Evolutionary conservation across 1,140 invertebrate genomes (phyloP).

Genomic region (Aethina tumida): DNA sequence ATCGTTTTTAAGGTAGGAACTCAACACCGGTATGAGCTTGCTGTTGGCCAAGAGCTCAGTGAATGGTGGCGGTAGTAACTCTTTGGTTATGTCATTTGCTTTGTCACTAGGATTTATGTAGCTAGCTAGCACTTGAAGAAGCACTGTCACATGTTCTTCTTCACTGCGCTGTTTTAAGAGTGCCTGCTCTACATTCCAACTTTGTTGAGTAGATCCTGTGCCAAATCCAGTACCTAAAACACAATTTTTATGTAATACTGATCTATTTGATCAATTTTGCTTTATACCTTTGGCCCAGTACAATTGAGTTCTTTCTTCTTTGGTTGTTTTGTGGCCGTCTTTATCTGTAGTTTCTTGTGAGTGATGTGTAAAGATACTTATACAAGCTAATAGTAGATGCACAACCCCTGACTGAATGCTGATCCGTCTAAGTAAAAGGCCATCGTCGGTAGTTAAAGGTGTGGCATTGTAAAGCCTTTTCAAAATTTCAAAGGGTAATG

Average conservation of each 20-base stretch:
- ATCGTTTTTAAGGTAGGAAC: conserved; percentile 88
- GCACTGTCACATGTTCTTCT: conserved; percentile 83
- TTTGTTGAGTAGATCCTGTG: conserved; percentile 87
- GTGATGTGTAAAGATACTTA: conserved; percentile 85
- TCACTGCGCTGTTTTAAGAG: conserved; percentile 79
- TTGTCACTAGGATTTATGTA: conserved; percentile 65
- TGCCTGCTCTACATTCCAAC: conserved; percentile 92
- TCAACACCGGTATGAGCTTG: conserved; percentile 76
- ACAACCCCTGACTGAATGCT: conserved; percentile 76
- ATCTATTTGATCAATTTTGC: not conserved
- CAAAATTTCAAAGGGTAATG: conserved; percentile 78
- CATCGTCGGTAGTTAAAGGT: conserved; percentile 72
- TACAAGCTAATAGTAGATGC: conserved; percentile 72
- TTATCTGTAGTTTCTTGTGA: conserved; percentile 28
- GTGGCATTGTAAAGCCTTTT: conserved; percentile 69
- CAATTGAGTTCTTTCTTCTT: conserved; percentile 70
- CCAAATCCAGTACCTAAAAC: conserved; percentile 74
- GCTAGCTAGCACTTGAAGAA: conserved; percentile 69
- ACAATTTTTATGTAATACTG: too few relatives aligned
- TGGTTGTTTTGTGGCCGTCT: conserved; percentile 29
- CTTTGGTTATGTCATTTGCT: conserved; percentile 39
- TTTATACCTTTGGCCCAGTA: conserved; percentile 80
- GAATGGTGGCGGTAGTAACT: conserved; percentile 57
- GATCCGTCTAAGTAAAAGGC: conserved; percentile 62
- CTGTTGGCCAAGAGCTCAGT: conserved; percentile 68